Base-by-base conservation (phyloP, 92 coral and sea anemone genomes). In the Umimayanthus kanabou region DNA sequence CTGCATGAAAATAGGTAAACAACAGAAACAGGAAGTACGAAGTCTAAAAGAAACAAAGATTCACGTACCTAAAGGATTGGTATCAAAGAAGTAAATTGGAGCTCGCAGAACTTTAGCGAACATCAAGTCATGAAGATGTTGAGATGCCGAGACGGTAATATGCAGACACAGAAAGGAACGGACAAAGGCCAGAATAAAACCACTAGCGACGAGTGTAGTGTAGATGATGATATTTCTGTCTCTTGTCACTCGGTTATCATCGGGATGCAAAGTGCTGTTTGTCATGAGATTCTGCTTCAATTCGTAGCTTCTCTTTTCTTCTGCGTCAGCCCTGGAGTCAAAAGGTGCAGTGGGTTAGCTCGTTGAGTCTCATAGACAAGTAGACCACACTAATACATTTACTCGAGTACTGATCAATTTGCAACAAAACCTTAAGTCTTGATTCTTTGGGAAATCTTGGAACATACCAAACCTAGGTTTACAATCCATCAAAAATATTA, bases 81-180 rank as follows among this genome's bases (percentile, higher is more conserved):
- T 92, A 82, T 96, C 98, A 88, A 96, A 96, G 94, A 96, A 96
- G 89, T 96, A 94, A 9, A 95, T 94, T 8, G 96, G 95, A 33
- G 98, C 98, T 25, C 89, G 91, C 55, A 96, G 91, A 15, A 96
- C 94, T 45, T 93, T 90, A 25, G 87, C 84, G 72, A 96, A 96
- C 98, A 96, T 96, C 79, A 64, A 81, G 91, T 94, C 88, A 76
- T 96, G 98, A 29, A 96, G 93, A 83, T 90, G 92, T 81, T 85
- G 95, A 8, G 99, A 95, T 10, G 99, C 92, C 15, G 90, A 80
- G 66, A 96, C 91, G 66, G 93, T 88, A 58, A 96, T 43, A 30
- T 91, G 88, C 50, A 88, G 92, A 73, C 93, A 91, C 39, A 81
- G n/a, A 15, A 90, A 61, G 10, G 92, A 89, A 11, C 92, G 85